A percentile compares a stretch with the other conserved stretches of the same genome.
phyloP scores from a whole-genome alignment of 2,888 invertebrate genomes.

The Sinhomidia bicolor region DNA sequence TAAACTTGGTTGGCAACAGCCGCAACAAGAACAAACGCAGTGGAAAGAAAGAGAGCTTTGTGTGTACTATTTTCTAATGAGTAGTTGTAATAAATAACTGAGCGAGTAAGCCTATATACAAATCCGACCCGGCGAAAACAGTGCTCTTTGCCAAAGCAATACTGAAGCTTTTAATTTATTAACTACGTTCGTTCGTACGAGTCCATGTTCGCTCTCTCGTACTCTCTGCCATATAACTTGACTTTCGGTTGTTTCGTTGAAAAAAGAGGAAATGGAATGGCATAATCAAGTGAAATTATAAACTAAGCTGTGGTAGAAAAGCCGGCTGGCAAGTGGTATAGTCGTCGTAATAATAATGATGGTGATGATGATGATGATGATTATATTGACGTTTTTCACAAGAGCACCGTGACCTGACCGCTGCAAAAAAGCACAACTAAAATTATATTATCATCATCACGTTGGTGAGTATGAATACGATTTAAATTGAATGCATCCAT shows the following conservation, averaged over 20 bases:
- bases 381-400: not conserved
- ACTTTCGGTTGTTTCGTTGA: not conserved
- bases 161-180: not conserved
- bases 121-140: not conserved
- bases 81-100: not conserved
- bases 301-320: not conserved
- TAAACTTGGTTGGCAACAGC: constrained; percentile 5
- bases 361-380: constrained; percentile 3
- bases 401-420: constrained; percentile 36
- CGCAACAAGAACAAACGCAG: not conserved
- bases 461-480: no score
- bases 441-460: not conserved
- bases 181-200: constrained; percentile 3
- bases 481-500: no score
- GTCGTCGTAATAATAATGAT: not conserved
- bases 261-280: constrained; percentile 58
- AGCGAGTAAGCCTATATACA: not conserved
- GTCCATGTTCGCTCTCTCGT: not conserved
- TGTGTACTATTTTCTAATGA: no score
- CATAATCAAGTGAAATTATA: constrained; percentile 58
- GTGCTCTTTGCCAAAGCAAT: not conserved
- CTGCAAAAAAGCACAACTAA: not conserved
- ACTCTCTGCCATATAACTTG: no score
- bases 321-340: not conserved
- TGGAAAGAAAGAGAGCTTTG: not conserved